Evolutionary conservation across 2,888 invertebrate species (phyloP).

Genomic region (Byasa hedistus): DNA sequence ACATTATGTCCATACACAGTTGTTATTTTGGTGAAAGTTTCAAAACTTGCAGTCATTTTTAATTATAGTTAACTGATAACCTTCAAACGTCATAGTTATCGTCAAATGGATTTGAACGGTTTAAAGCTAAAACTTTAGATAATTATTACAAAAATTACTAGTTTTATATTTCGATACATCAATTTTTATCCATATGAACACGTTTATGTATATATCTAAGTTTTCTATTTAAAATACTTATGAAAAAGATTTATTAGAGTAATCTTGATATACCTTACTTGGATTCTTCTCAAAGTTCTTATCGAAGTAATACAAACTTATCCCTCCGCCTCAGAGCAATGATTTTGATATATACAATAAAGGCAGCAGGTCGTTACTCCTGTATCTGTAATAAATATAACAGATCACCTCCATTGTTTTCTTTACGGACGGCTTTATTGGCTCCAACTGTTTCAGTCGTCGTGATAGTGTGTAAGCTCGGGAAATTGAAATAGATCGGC

Average conservation of each 20-base stretch:
- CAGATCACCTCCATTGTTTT: slow-evolving; percentile 12
- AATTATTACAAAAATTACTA: no score
- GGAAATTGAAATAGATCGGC: slow-evolving; percentile 16
- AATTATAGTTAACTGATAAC: no score
- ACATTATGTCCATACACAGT: not conserved
- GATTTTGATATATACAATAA: not conserved
- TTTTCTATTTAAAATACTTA: no score
- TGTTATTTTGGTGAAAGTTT: not conserved
- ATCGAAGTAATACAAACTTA: slow-evolving; percentile 1
- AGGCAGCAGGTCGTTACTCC: slow-evolving; percentile 6
- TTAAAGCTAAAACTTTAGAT: no score
- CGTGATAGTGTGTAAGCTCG: slow-evolving; percentile 9
- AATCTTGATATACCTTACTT: no score
- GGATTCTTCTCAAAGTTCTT: no score
- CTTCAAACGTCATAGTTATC: no score
- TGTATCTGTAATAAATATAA: slow-evolving; percentile 18
- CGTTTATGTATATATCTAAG: no score
- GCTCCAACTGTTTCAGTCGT: slow-evolving; percentile 20
- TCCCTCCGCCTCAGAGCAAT: not conserved
- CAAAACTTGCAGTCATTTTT: not conserved
- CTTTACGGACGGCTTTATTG: slow-evolving; percentile 20
- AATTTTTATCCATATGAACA: no score
- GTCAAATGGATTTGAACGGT: no score
- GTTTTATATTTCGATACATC: no score
- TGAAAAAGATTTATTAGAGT: no score